Percentiles rank a stretch among this genome's conserved stretches.
phyloP scores from a whole-genome alignment of 2,888 invertebrate genomes.

The Ptychoptera contaminata region DNA sequence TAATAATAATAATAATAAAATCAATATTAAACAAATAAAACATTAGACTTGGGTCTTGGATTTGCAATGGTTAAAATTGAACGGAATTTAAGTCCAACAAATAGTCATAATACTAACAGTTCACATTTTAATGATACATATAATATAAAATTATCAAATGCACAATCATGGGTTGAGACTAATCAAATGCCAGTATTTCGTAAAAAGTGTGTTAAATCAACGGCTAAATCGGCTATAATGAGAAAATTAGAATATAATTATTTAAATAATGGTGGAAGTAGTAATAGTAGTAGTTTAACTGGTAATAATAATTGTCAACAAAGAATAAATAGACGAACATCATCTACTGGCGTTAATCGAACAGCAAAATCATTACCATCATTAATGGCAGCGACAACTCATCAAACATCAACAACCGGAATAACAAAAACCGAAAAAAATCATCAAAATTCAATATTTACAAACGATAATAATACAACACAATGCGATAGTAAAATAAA shows the following conservation, averaged over 20 bases:
- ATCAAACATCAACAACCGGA: conserved; percentile 13
- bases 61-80: conserved; percentile 11
- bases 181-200: conserved; percentile 27
- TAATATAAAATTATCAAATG: conserved; percentile 28
- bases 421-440: conserved; percentile 11
- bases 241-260: no score
- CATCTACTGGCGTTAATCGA: no score
- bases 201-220: conserved; percentile 8
- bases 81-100: conserved; percentile 9
- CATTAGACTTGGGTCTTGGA: neutral
- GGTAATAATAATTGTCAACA: no score
- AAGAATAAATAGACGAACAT: no score
- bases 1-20: neutral
- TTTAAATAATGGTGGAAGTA: no score
- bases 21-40: neutral
- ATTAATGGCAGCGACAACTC: conserved; percentile 1
- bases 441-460: neutral
- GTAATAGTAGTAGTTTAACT: no score
- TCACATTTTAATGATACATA: conserved; percentile 18
- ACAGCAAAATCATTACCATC: neutral
- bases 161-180: conserved; percentile 31
- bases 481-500: conserved; percentile 1
- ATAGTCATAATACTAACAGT: conserved; percentile 7
- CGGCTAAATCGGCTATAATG: conserved; percentile 1
- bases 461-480: no score